Evolutionary conservation across 2,113 vertebrate genomes (phyloP), one percentile per base, ranked within the genome.

Genomic region (Zeus faber): DNA sequence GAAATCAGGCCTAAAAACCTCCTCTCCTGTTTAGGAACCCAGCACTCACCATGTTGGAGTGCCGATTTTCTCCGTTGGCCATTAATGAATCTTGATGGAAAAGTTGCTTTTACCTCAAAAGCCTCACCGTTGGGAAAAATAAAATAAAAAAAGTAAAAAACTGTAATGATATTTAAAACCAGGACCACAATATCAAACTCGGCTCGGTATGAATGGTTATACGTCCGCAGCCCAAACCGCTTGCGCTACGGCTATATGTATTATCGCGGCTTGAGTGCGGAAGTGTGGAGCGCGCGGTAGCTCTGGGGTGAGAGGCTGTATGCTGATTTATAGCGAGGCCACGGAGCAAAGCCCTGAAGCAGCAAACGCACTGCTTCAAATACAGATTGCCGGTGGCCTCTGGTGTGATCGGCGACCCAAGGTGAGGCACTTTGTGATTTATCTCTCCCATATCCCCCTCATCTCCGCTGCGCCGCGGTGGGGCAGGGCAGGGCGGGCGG

Each of bases 391-490:
- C 57, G 71, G 76, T 89, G 85, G 89, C 89, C 87, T 90, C 84
- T 85, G 79, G 78, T 85, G 85, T 85, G 85, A 90, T 87, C 82
- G 49, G 81, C 83, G 88, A 91, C 90, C 90, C 84, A 85, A 90
- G 89, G 85, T 91, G 88, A 91, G 87, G 79, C 84, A 80, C 81
- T 84, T 74, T 83, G 85, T 90, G 88, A 90, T 90, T 91, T 91
- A 91, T 91, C 81, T 87, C 81, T 75, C 78, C 65, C 77, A 75
- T 80, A 85, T 88, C 79, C 71, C n/a, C 77, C 85, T 87, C 88
- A 85, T 89, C 82, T 82, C 77, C 79, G 61, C 79, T 66, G 69
- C 71, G 72, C 76, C 40, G 52, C 47, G 74, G 53, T 56, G 54
- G 65, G 54, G 67, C 59, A 54, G 73, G 58, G 72, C 58, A 67